phyloP scores from a whole-genome alignment of 2,113 vertebrate genomes.

The Cottus gobio region DNA sequence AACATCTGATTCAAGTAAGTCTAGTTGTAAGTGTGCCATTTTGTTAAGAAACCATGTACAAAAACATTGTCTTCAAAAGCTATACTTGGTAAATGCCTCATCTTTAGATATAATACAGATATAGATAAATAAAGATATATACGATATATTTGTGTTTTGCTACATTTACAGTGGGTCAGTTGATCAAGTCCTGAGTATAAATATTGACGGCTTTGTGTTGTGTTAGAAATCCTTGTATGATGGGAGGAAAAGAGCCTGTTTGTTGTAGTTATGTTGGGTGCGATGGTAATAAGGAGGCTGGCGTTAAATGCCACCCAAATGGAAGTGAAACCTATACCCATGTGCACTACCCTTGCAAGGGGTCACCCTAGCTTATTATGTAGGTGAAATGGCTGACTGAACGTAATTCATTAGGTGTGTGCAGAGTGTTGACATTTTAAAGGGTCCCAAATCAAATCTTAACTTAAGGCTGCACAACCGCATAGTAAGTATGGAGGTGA shows the following conservation, averaged over 20 bases:
- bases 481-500: background rate
- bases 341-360: constrained; percentile 26
- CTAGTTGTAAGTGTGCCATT: constrained; percentile 5
- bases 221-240: constrained; percentile 13
- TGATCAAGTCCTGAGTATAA: constrained; percentile 23
- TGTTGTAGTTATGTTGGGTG: background rate
- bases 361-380: constrained; percentile 28
- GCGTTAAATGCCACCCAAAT: constrained; percentile 13
- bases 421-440: constrained; percentile 47
- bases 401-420: constrained; percentile 25
- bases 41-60: background rate
- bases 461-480: constrained; percentile 11
- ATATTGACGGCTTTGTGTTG: constrained; percentile 10
- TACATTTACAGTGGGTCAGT: constrained; percentile 22
- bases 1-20: background rate
- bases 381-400: constrained; percentile 48
- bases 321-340: constrained; percentile 31
- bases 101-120: background rate
- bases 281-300: constrained; percentile 13
- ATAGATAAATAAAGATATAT: too few relatives aligned
- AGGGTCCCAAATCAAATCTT: constrained; percentile 26
- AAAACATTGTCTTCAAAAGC: background rate
- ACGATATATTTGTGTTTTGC: background rate
- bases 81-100: background rate
- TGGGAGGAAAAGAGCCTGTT: constrained; percentile 11